These are phyloP conservation scores for Hymenochirus boettgeri DNA, from an alignment of 2,113 vertebrate species.

Conservation along the genomic window DNA sequence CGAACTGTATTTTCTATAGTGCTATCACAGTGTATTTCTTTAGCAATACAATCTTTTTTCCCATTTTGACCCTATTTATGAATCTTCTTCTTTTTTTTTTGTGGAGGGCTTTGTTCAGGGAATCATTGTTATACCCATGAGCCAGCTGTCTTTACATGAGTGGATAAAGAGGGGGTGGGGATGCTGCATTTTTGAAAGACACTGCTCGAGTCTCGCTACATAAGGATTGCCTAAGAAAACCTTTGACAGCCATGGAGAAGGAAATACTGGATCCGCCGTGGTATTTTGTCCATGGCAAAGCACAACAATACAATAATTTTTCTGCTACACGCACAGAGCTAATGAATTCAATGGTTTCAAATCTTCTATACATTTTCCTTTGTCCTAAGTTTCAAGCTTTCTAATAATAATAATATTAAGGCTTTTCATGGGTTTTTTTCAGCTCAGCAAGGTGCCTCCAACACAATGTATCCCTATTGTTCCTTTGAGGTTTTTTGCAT, in stretches of 20 bases:
- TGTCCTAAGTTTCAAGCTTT: constrained; percentile 19
- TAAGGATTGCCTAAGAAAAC: constrained; percentile 21
- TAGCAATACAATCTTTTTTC: background rate
- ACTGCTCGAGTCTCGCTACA: constrained; percentile 9
- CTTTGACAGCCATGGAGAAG: constrained; percentile 10
- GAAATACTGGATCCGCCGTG: constrained; percentile 1
- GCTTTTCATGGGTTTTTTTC: constrained; percentile 3
- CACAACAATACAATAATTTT: constrained; percentile 3
- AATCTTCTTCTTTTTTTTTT: no score
- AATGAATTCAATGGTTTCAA: background rate
- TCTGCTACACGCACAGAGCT: constrained; percentile 4
- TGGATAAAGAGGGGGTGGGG: constrained; percentile 13
- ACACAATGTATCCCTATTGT: background rate
- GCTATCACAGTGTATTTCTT: background rate
- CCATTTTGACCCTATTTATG: background rate
- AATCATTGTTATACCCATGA: constrained; percentile 23
- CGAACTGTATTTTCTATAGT: constrained; percentile 1
- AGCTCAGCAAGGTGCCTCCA: background rate
- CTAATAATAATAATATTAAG: background rate
- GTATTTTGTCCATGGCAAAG: constrained; percentile 14
- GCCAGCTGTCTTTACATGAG: constrained; percentile 22
- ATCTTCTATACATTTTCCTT: background rate
- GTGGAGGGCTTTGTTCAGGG: no score
- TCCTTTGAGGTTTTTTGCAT: constrained; percentile 2
- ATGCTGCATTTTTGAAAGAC: constrained; percentile 1